These are phyloP conservation scores for Mormyrus lacerda DNA, from an alignment of 2,113 vertebrate genomes.

Conservation along the genomic window DNA sequence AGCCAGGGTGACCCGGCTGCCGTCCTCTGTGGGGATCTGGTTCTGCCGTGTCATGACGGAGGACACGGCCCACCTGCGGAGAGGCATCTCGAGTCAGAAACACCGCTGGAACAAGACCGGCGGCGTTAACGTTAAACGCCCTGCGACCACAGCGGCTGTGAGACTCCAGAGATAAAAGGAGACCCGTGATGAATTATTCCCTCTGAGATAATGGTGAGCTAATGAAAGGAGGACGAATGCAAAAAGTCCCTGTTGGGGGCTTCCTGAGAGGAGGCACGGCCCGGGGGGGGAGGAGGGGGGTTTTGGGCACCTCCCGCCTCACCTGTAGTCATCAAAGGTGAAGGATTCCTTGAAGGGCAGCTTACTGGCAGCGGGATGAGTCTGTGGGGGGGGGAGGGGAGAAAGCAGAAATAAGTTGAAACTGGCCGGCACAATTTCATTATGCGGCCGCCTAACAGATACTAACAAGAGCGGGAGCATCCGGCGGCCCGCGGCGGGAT, in stretches of 20 bases:
- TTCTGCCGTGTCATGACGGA: constrained; percentile 98
- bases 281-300: background rate
- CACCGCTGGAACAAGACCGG: background rate
- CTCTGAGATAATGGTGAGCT: constrained; percentile 44
- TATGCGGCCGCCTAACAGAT: constrained; percentile 77
- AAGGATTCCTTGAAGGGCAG: constrained; percentile 95
- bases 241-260: constrained; percentile 34
- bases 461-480: constrained; percentile 83
- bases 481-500: constrained; percentile 47
- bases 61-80: constrained; percentile 87
- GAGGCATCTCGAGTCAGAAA: background rate
- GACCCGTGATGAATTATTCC: constrained; percentile 44
- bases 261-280: constrained; percentile 5
- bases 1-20: constrained; percentile 85
- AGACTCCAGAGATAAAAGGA: constrained; percentile 33
- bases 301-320: background rate
- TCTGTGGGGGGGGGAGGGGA: constrained; percentile 60
- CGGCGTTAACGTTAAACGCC: background rate
- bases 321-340: constrained; percentile 99
- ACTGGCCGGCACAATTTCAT: constrained; percentile 82
- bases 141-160: constrained; percentile 26
- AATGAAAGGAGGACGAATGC: constrained; percentile 46
- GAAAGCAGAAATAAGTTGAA: constrained; percentile 57
- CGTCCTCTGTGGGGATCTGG: constrained; percentile 95
- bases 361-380: constrained; percentile 91